phyloP scores from a whole-genome alignment of 2,888 invertebrate genomes.

The Cryptus armator region DNA sequence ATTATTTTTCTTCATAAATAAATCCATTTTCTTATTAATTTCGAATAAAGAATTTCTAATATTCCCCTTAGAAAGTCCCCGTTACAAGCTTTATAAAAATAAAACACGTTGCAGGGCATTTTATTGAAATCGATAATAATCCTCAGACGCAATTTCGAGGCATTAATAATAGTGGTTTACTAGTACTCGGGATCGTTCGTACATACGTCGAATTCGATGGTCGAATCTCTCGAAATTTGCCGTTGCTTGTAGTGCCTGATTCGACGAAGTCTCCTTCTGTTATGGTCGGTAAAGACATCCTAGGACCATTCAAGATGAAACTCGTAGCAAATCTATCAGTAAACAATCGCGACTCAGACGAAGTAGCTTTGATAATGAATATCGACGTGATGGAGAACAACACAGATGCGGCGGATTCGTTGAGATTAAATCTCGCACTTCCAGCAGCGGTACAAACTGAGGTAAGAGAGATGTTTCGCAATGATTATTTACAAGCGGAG shows the following conservation, averaged over 20 bases:
- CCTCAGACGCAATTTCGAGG: too few relatives aligned
- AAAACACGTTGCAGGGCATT: too few relatives aligned
- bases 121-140: too few relatives aligned
- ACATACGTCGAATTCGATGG: too few relatives aligned
- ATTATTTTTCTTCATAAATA: too few relatives aligned
- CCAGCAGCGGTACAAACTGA: constrained; percentile 6
- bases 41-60: too few relatives aligned
- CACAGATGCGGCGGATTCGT: background rate
- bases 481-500: constrained; percentile 48
- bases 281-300: constrained; percentile 24
- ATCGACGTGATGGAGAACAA: constrained; percentile 6
- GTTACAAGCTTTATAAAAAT: background rate
- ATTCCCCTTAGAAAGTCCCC: too few relatives aligned
- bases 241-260: background rate
- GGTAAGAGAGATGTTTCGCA: constrained; percentile 48
- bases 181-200: too few relatives aligned
- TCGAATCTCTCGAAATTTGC: too few relatives aligned
- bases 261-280: constrained; percentile 9
- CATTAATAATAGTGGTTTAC: too few relatives aligned
- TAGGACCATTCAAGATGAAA: background rate
- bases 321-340: background rate
- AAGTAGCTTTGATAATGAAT: constrained; percentile 11
- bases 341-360: background rate
- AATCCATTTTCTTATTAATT: too few relatives aligned
- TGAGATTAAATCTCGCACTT: constrained; percentile 32